A percentile compares a stretch with the other conserved stretches of the same genome.
Conservation (phyloP, 2,113 vertebrate genomes). For the Eurystomus gularis region DNA sequence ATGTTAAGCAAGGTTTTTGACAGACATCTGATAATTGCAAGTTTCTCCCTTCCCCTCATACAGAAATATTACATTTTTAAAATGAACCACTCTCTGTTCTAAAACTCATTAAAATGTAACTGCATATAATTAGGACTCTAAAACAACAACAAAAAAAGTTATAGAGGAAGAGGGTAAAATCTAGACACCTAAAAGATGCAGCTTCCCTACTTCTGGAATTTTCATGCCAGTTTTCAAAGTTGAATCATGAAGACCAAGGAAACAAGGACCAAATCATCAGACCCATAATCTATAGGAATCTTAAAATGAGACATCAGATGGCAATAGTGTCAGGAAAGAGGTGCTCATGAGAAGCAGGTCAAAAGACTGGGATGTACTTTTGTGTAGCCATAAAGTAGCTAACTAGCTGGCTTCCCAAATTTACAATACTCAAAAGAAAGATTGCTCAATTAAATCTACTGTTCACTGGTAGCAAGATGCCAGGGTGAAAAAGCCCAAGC, state of each 20-base stretch:
- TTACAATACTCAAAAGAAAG: not conserved
- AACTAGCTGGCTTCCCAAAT: not conserved
- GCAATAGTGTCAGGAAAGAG: not conserved
- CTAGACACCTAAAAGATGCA: not conserved
- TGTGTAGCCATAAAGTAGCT: not conserved
- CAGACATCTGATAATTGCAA: not conserved
- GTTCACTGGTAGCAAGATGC: not conserved
- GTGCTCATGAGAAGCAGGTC: not conserved
- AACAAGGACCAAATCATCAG: not conserved
- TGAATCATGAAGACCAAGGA: not conserved
- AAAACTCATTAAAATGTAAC: not conserved
- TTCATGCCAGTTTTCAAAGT: not conserved
- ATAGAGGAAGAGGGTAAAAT: not conserved
- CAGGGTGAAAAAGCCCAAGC: not conserved
- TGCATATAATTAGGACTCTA: not conserved
- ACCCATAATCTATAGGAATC: accelerated
- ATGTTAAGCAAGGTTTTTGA: not conserved
- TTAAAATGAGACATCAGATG: not conserved
- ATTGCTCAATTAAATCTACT: not conserved
- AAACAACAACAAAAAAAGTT: not conserved
- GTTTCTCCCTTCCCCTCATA: not conserved
- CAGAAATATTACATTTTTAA: not conserved
- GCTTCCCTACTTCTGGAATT: not conserved
- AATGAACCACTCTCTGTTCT: not conserved
- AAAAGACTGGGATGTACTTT: not conserved